These are phyloP conservation scores for Dascillus cervinus DNA, from an alignment of 2,888 invertebrate genomes.

Conservation along the genomic window DNA sequence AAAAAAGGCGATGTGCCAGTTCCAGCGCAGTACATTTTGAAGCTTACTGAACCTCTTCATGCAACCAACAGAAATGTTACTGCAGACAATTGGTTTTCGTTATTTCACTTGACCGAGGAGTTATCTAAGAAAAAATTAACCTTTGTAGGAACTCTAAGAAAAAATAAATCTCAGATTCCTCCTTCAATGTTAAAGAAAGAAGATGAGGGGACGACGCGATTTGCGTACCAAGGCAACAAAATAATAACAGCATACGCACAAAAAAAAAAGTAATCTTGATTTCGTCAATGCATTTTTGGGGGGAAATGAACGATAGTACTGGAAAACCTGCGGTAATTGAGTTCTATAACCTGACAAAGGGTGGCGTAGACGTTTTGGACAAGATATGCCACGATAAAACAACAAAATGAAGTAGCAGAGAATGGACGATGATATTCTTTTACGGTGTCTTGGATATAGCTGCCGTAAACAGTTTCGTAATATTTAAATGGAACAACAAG, in stretches of 20 bases:
- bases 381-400: conserved; percentile 1
- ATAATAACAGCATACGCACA: not conserved
- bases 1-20: conserved; percentile 2
- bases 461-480: too few species aligned
- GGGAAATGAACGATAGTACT: not conserved
- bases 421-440: conserved; percentile 1
- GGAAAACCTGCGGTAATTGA: conserved; percentile 1
- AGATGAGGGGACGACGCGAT: not conserved
- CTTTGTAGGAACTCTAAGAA: conserved; percentile 11
- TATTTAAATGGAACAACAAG: too few species aligned
- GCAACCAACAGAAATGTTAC: conserved; percentile 12
- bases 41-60: conserved; percentile 6
- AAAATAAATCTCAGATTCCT: conserved; percentile 14
- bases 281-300: conserved; percentile 1
- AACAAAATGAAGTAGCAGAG: not conserved
- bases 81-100: too few species aligned
- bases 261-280: conserved; percentile 1
- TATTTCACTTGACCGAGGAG: conserved; percentile 9
- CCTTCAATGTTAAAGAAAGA: not conserved
- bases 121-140: conserved; percentile 10
- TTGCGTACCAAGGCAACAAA: not conserved
- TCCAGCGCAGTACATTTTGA: conserved; percentile 10
- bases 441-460: conserved; percentile 3
- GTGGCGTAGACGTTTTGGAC: conserved; percentile 1
- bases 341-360: conserved; percentile 2